phyloP scores from a whole-genome alignment of 1,140 invertebrate genomes.

The Bombus confusus region DNA sequence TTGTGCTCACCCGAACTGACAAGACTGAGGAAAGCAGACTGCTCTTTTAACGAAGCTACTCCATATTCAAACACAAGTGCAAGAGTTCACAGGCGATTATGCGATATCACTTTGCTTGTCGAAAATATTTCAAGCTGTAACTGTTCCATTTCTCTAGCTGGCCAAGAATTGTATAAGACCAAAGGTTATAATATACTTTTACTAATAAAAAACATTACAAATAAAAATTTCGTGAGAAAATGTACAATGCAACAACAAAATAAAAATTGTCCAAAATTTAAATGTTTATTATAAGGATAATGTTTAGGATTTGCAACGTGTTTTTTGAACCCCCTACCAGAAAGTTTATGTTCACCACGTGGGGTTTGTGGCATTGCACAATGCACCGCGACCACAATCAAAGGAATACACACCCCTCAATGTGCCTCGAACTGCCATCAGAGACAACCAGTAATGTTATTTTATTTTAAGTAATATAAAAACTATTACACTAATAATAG shows the following conservation, averaged over 20 bases:
- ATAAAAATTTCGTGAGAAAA: neutral
- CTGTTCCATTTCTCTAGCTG: slow-evolving; percentile 42
- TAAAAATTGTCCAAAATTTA: neutral
- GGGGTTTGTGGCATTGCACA: slow-evolving; percentile 48
- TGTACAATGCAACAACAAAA: neutral
- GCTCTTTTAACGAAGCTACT: slow-evolving; percentile 51
- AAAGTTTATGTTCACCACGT: slow-evolving; percentile 55
- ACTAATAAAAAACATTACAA: neutral
- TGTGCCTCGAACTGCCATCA: slow-evolving; percentile 54
- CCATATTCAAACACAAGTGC: slow-evolving; percentile 53
- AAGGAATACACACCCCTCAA: slow-evolving; percentile 48
- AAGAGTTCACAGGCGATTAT: slow-evolving; percentile 53
- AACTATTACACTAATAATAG: too few species aligned
- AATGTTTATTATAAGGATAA: neutral
- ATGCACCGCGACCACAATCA: slow-evolving; percentile 48
- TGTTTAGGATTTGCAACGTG: slow-evolving; percentile 62
- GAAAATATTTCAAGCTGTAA: slow-evolving; percentile 39
- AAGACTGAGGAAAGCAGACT: slow-evolving; percentile 22
- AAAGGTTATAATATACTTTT: slow-evolving; percentile 34
- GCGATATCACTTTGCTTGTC: slow-evolving; percentile 44
- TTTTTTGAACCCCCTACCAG: slow-evolving; percentile 52
- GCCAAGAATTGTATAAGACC: slow-evolving; percentile 44
- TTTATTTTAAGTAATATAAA: too few species aligned
- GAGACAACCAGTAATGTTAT: slow-evolving; percentile 56
- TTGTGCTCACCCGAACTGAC: slow-evolving; percentile 46